Evolutionary conservation across 1,140 invertebrate genomes (phyloP), one percentile per base, ranked within the genome.

Genomic region (Lepidotrigona ventralis): DNA sequence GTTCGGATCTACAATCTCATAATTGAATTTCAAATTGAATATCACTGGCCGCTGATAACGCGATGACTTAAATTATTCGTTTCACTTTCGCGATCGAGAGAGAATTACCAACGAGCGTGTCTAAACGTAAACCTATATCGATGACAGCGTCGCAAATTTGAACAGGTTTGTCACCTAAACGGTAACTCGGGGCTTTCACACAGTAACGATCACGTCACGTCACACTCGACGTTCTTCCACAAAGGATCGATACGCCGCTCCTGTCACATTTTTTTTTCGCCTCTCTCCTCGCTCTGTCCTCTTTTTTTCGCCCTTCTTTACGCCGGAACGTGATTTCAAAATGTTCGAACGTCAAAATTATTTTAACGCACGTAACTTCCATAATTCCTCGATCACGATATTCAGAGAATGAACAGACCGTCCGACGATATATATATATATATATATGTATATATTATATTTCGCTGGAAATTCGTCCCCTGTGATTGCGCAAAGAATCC

Each of bases 381-480:
- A 70, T 82, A 69, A 82, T 77, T 69, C 19, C 63, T 1, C 53
- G 53, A 82, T 82, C 51, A 68, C n/a, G 63, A 15, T 77, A 77
- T 82, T 82, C 73, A 5, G 54, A 39, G 26, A 81, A 81, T 29
- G 70, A 74, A 64, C 51, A 5, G 19, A n/a, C 26, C 19, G 8
- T 33, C 21, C 26, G 6, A 14, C 1, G 63, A 23, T 29, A 56
- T 46, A 46, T 46, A 46, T 9, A 46, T 46, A 39, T 39, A 39
- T 39, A 29, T 33, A 3, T 33, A 3, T 46, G 6, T 6, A 39
- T 39, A 46, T 82, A 82, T 82, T 70, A 69, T 82, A 82, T 82
- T 82, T 77, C 73, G 9, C 11, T 1, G 17, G 19, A 82, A 76
- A 68, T 76, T 75, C 33, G 23, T 23, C 15, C 29, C 5, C 70